Conservation (phyloP, 2,113 vertebrate genomes). For the Vanacampus margaritifer region DNA sequence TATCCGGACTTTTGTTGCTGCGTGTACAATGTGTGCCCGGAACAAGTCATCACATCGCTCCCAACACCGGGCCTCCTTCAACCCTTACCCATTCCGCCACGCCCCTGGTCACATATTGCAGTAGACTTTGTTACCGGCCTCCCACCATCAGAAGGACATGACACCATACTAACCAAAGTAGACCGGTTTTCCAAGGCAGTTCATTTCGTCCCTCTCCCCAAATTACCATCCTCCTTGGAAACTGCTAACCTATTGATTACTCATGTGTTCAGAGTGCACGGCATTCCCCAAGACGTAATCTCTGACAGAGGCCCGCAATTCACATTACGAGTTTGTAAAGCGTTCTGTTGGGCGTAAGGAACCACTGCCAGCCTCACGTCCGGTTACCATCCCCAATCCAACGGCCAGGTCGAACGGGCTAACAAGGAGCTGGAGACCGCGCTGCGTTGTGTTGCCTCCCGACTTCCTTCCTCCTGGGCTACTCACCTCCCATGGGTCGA, state of each 20-base stretch:
- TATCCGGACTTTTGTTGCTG: too few relatives aligned
- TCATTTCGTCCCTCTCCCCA: background rate
- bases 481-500: too few relatives aligned
- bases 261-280: background rate
- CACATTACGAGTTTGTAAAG: background rate
- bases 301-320: background rate
- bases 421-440: background rate
- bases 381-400: background rate
- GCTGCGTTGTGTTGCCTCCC: background rate
- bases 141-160: background rate
- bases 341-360: background rate
- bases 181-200: background rate
- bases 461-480: too few relatives aligned
- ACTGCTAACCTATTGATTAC: too few relatives aligned
- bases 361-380: background rate
- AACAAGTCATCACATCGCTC: too few relatives aligned
- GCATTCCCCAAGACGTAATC: background rate
- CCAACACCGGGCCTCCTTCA: too few relatives aligned
- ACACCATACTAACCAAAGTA: background rate
- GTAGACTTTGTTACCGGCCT: background rate
- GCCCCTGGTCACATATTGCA: background rate
- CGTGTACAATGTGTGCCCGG: too few relatives aligned
- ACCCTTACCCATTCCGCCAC: too few relatives aligned
- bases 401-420: too few relatives aligned
- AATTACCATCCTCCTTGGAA: background rate